A percentile compares a stretch with the other conserved stretches of the same genome.
phyloP scores from a whole-genome alignment of 2,797 vertebrate genomes.

The Argya squamiceps region DNA sequence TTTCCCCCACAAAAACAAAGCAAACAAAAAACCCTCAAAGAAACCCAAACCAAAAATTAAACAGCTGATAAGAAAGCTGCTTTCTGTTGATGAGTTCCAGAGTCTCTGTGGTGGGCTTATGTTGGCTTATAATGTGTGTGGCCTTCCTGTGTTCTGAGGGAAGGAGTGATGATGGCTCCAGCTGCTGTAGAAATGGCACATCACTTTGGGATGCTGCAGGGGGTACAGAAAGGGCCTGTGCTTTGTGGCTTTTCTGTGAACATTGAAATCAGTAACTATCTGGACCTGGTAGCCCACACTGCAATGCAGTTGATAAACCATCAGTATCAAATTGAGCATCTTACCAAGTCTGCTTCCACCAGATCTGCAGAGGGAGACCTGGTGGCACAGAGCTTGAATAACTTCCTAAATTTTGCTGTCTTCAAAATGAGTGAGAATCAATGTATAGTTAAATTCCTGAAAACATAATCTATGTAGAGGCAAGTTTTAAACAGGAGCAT shows the following conservation, averaged over 20 bases:
- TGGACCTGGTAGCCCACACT: background rate
- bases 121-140: background rate
- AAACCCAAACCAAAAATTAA: background rate
- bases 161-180: background rate
- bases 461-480: background rate
- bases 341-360: background rate
- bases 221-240: background rate
- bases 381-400: background rate
- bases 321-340: background rate
- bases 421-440: background rate
- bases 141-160: background rate
- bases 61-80: background rate
- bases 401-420: background rate
- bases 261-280: background rate
- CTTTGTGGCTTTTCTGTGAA: background rate
- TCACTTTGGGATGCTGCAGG: background rate
- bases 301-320: background rate
- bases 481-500: background rate
- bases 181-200: background rate
- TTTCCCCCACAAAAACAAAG: rapidly evolving
- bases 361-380: background rate
- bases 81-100: background rate
- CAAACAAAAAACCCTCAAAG: background rate
- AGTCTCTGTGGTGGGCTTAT: background rate
- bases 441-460: background rate